phyloP scores from a whole-genome alignment of 1,140 invertebrate genomes.

The Pygmarrhopalites habei region DNA sequence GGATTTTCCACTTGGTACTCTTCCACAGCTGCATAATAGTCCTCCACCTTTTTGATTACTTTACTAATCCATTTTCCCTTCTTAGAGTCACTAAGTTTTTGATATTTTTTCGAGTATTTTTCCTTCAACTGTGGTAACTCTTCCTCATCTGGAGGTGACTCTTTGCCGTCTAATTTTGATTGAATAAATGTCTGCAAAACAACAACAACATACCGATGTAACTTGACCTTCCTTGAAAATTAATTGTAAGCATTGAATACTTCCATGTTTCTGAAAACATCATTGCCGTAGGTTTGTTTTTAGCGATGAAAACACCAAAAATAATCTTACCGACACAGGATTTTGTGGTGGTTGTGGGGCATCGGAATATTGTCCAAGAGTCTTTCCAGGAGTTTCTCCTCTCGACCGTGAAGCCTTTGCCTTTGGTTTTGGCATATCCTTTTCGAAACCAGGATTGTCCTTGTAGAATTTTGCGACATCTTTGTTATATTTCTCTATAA shows the following conservation, averaged over 20 bases:
- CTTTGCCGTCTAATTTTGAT: not conserved
- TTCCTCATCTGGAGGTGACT: not conserved
- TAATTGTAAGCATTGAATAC: no score
- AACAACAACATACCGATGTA: no score
- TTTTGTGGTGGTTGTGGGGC: not conserved
- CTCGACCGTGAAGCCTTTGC: not conserved
- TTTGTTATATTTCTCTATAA: not conserved
- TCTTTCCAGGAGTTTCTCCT: not conserved
- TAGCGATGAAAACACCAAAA: no score
- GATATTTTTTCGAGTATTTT: not conserved
- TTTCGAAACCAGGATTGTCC: not conserved
- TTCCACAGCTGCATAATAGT: not conserved
- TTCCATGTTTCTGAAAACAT: no score
- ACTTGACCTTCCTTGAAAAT: no score
- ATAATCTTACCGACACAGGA: not conserved
- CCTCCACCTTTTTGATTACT: not conserved
- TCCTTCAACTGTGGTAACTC: not conserved
- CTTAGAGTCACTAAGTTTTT: not conserved
- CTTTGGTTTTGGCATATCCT: not conserved
- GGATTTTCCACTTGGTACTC: not conserved
- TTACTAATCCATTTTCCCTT: not conserved
- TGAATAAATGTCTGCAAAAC: constrained; percentile 7
- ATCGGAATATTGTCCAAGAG: not conserved
- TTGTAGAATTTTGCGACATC: not conserved
- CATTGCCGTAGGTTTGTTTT: no score